Base-by-base conservation (phyloP, 53 echinoderm and acorn worm species). In the Crossaster papposus region DNA sequence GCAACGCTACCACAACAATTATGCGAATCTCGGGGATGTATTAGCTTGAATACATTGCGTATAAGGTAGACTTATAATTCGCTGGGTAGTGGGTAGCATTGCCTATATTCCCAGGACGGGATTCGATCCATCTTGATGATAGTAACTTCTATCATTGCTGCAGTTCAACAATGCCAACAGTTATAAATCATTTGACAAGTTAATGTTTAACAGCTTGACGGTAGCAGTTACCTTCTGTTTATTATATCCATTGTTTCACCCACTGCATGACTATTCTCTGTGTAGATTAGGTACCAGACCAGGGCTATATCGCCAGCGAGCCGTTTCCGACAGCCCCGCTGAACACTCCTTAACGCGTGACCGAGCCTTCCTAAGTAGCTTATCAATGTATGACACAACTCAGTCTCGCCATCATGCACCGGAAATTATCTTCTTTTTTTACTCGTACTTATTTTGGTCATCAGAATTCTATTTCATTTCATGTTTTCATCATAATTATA, bases 311-410 rank as follows among this genome's bases (percentile, higher is more conserved):
- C 78, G 78, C 2, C 44, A 17, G 51, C 17, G 78, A 28, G 78
- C 78, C 11, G 28, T 78, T 22, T 78, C 78, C 2, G 78, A 78
- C 26, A 78, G 78, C 14, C 78, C 51, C 78, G 28, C n/a, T 29
- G n/a, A 78, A 24, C 78, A 78, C 51, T 44, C 78, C 50, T 11
- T 28, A n/a, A 51, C 78, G 4, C 18, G 24, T 26, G 50, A 78
- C 26, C 74, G 51, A 51, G 4, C 51, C 78, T 23, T 12, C 78
- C 51, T 35, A 11, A 74, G n/a, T 68, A 68, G 28, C 68, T 26
- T 26, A 11, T 11, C 68, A 68, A 26, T 68, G 28, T 68, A 68
- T 28, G 68, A 68, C 68, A 20, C 22, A 18, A 68, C 17, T 28
- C 10, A 26, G 4, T 8, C 68, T 26, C 68, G 28, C 28, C 20